Conservation (phyloP, 2,113 vertebrate genomes). For the Xiphophorus couchianus region DNA sequence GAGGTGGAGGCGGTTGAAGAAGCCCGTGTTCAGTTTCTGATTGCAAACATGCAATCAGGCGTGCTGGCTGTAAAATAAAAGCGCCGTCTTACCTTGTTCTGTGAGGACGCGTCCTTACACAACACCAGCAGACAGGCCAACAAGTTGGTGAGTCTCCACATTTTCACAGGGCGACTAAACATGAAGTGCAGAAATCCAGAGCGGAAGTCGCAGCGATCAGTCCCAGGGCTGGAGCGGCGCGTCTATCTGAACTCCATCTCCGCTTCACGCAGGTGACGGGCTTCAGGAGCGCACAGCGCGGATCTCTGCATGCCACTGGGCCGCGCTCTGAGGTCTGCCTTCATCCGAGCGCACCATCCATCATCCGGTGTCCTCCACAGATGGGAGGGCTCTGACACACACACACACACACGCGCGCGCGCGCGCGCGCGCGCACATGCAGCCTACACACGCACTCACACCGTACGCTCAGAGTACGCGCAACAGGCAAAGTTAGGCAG, state of each 20-base stretch:
- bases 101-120: slow-evolving; percentile 61
- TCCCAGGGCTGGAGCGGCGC: not conserved
- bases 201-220: not conserved
- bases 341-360: slow-evolving; percentile 32
- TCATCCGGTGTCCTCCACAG: slow-evolving; percentile 26
- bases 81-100: slow-evolving; percentile 73
- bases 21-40: not conserved
- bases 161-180: slow-evolving; percentile 31
- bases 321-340: slow-evolving; percentile 2
- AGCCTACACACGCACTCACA: too few relatives aligned
- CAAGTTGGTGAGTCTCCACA: slow-evolving; percentile 76
- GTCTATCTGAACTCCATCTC: slow-evolving; percentile 55
- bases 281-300: not conserved
- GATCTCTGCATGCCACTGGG: not conserved
- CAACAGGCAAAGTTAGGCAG: not conserved
- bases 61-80: not conserved
- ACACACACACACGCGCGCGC: not conserved
- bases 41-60: not conserved
- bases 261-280: slow-evolving; percentile 3
- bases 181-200: slow-evolving; percentile 28
- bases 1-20: not conserved
- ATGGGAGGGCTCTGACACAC: slow-evolving; percentile 49
- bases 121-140: slow-evolving; percentile 70
- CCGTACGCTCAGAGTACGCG: not conserved
- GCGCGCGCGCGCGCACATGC: too few relatives aligned